phyloP scores from a whole-genome alignment of 2,888 invertebrate species.

The Gortyna flavago region DNA sequence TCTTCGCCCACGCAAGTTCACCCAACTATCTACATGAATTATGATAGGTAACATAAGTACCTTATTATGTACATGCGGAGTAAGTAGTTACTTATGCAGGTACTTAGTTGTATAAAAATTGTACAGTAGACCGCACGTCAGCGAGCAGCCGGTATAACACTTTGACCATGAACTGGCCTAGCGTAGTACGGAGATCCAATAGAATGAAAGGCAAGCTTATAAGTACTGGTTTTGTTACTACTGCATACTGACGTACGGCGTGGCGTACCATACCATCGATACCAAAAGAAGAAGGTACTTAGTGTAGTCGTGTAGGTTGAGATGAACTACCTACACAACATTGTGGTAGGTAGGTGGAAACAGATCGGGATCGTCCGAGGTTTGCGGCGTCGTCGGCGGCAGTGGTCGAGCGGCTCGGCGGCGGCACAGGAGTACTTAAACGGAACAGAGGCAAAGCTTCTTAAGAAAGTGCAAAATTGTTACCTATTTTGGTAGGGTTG shows the following conservation, averaged over 20 bases:
- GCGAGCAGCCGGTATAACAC: not conserved
- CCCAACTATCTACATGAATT: conserved; percentile 9
- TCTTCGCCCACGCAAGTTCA: conserved; percentile 31
- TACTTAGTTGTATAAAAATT: not conserved
- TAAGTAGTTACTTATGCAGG: not conserved
- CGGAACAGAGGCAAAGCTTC: no score
- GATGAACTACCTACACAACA: conserved; percentile 32
- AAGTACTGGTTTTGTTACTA: not conserved
- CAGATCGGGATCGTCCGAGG: conserved; percentile 66
- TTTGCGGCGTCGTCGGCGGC: conserved; percentile 69
- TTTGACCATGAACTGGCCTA: not conserved
- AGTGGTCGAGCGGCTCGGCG: conserved; percentile 56
- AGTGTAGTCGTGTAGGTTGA: conserved; percentile 23
- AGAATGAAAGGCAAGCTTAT: not conserved
- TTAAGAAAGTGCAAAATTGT: no score
- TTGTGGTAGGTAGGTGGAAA: conserved; percentile 73
- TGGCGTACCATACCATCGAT: not conserved
- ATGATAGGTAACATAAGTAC: conserved; percentile 9
- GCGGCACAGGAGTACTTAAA: no score
- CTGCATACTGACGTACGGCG: not conserved
- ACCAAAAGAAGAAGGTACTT: conserved; percentile 7
- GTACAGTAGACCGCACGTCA: not conserved
- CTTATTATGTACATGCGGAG: not conserved
- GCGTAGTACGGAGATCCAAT: conserved; percentile 1
- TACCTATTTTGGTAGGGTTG: no score